Conservation (phyloP, 2,888 invertebrate species). For the Plusia festucae region DNA sequence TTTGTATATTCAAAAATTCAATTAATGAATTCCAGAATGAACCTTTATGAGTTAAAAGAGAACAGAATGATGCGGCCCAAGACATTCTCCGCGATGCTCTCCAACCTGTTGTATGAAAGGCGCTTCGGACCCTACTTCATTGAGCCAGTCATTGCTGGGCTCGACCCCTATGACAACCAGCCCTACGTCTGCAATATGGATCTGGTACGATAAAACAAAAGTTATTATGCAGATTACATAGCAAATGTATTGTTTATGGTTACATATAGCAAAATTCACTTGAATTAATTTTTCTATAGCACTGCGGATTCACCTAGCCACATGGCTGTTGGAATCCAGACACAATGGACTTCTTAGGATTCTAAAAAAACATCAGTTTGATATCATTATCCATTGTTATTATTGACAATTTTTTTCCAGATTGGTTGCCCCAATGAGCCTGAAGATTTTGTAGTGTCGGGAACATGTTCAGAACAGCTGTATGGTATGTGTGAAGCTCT, state of each 20-base stretch:
- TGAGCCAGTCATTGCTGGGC: constrained; percentile 98
- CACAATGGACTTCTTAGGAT: too few species aligned
- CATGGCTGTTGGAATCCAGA: too few species aligned
- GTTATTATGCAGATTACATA: too few species aligned
- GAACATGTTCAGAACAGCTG: constrained; percentile 96
- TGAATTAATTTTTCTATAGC: too few species aligned
- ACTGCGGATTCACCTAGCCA: too few species aligned
- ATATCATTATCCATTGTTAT: too few species aligned
- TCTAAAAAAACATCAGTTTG: too few species aligned
- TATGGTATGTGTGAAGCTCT: constrained; percentile 99
- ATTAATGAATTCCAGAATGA: constrained; percentile 89
- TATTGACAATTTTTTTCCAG: constrained; percentile 60
- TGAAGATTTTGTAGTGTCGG: constrained; percentile 99
- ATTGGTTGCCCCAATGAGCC: constrained; percentile 95
- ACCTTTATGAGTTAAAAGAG: constrained; percentile 98
- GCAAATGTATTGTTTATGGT: too few species aligned
- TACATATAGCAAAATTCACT: too few species aligned
- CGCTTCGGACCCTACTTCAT: constrained; percentile 99
- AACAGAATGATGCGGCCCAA: constrained; percentile 97
- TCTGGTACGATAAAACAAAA: constrained; percentile 91
- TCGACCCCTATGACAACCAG: constrained; percentile 95
- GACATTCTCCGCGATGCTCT: constrained; percentile 97
- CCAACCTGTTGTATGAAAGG: constrained; percentile 98
- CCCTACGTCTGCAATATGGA: constrained; percentile 99
- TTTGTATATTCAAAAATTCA: too few species aligned